Evolutionary conservation across 2,888 invertebrate genomes (phyloP).

Genomic region (Thumatha senex): DNA sequence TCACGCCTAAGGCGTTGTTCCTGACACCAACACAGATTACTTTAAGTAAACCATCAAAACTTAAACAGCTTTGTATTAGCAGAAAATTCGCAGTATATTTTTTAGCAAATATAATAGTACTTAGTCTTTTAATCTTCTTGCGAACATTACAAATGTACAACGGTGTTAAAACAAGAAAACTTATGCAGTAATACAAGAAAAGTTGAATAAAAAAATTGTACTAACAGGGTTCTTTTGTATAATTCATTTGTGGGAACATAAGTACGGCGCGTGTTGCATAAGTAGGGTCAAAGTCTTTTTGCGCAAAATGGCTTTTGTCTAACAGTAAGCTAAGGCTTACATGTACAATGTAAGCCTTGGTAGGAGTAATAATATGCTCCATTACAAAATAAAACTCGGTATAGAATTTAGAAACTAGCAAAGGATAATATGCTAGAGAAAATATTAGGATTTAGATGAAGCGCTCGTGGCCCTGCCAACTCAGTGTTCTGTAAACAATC

Average conservation of each 20-base stretch:
- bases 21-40: too few relatives aligned
- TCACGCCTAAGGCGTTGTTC: too few relatives aligned
- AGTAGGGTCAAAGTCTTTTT: conserved; percentile 41
- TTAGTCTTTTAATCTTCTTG: too few relatives aligned
- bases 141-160: too few relatives aligned
- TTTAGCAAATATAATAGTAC: too few relatives aligned
- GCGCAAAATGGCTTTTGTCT: conserved; percentile 19
- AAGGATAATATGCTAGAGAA: not conserved
- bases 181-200: conserved; percentile 45
- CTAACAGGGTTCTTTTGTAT: conserved; percentile 45
- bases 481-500: too few relatives aligned
- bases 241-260: conserved; percentile 48
- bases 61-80: too few relatives aligned
- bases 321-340: conserved; percentile 19
- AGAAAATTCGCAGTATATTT: too few relatives aligned
- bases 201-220: conserved; percentile 48
- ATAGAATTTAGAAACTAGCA: not conserved
- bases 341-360: too few relatives aligned
- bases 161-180: conserved; percentile 22
- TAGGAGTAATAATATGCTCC: conserved; percentile 15
- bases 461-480: too few relatives aligned
- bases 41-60: too few relatives aligned
- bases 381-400: conserved; percentile 4
- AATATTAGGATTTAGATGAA: too few relatives aligned
- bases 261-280: conserved; percentile 37